Percentiles rank a stretch among this genome's conserved stretches.
Evolutionary conservation across 2,113 vertebrate genomes (phyloP).

Genomic region (Malurus alboscapulatus): DNA sequence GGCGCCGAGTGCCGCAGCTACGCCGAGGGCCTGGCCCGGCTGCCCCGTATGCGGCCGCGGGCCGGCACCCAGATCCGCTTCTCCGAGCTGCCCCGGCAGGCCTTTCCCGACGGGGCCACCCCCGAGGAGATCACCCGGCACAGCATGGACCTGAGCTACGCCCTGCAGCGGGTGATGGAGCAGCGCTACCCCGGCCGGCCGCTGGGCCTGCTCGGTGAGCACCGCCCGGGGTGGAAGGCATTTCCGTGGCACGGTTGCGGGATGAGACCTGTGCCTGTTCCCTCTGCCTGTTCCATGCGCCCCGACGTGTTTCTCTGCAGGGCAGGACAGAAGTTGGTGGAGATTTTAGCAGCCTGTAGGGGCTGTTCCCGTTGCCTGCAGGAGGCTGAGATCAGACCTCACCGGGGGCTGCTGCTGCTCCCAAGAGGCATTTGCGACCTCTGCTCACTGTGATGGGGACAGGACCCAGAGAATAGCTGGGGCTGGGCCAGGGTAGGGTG

Average conservation of each 20-base stretch:
- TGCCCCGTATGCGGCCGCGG: constrained; percentile 86
- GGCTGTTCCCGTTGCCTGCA: too few species aligned
- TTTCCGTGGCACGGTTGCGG: fast-evolving
- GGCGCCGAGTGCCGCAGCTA: constrained; percentile 87
- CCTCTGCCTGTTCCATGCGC: too few species aligned
- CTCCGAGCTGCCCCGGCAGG: constrained; percentile 84
- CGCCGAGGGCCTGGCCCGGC: constrained; percentile 87
- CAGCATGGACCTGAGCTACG: constrained; percentile 91
- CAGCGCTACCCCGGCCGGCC: constrained; percentile 77
- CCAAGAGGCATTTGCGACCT: background rate
- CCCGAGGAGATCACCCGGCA: constrained; percentile 91
- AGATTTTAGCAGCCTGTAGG: background rate
- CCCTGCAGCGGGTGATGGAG: constrained; percentile 81
- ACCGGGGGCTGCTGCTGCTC: background rate
- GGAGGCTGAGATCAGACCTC: background rate
- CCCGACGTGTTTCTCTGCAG: fast-evolving
- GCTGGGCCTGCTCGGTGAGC: constrained; percentile 86
- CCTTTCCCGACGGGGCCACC: constrained; percentile 85
- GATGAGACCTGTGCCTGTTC: fast-evolving
- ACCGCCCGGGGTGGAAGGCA: fast-evolving
- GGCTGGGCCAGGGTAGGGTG: background rate
- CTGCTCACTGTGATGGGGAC: background rate
- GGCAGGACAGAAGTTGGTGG: background rate
- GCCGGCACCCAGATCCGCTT: constrained; percentile 90
- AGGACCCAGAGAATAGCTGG: background rate